Conservation (phyloP, 2,888 invertebrate species). For the Cylindroiulus punctatus region DNA sequence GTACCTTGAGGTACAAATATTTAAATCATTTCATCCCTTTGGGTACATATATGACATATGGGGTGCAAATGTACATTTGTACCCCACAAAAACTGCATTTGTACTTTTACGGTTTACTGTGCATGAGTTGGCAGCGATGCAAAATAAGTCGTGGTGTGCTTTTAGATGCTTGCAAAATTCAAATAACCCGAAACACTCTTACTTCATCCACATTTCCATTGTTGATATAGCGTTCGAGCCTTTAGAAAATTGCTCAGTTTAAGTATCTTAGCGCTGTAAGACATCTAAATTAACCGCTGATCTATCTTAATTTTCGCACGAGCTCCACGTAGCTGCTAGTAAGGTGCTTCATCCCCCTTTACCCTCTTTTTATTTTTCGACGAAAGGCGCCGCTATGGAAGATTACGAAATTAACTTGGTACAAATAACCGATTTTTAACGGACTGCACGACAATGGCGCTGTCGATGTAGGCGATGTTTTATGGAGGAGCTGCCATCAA, state of each 20-base stretch:
- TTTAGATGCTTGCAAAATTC: no score
- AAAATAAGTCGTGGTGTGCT: no score
- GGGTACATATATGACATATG: no score
- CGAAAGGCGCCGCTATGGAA: neutral
- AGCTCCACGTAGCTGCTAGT: neutral
- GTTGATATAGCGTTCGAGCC: neutral
- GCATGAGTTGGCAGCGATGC: no score
- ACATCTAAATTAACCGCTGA: neutral
- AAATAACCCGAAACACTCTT: neutral
- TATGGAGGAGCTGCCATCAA: constrained; percentile 18
- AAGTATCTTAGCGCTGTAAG: neutral
- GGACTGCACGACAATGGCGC: neutral
- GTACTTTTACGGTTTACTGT: no score
- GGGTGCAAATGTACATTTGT: no score
- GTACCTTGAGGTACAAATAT: no score
- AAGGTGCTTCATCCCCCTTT: neutral
- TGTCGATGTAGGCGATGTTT: neutral
- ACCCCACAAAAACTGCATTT: no score
- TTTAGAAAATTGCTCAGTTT: neutral
- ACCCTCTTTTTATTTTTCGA: neutral
- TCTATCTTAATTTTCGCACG: neutral
- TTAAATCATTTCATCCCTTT: no score
- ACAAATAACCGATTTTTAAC: constrained; percentile 17
- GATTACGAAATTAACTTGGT: constrained; percentile 2
- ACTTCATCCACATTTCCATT: neutral